Evolutionary conservation across 2,888 invertebrate species (phyloP).

Genomic region (Chorisops tibialis): DNA sequence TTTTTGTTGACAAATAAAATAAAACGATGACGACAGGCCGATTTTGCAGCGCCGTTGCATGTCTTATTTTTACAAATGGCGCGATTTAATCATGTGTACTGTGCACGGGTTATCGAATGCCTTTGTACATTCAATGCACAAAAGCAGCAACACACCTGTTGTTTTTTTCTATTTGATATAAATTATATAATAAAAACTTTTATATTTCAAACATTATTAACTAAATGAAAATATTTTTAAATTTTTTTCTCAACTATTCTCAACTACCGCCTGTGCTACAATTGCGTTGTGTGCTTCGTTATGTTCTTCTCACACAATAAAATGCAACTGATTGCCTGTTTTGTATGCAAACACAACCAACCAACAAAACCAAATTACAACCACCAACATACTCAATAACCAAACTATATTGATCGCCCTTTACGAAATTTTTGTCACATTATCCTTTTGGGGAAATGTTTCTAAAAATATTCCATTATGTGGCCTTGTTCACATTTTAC

Average conservation of each 20-base stretch:
- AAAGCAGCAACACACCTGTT: slow-evolving; percentile 23
- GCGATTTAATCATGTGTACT: background rate
- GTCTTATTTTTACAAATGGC: slow-evolving; percentile 7
- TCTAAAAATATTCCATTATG: background rate
- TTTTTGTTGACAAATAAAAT: slow-evolving; percentile 4
- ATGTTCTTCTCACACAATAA: slow-evolving; percentile 21
- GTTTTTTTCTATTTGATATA: slow-evolving; percentile 8
- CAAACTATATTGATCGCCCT: slow-evolving; percentile 14
- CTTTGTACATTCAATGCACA: slow-evolving; percentile 11
- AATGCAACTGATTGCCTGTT: slow-evolving; percentile 24
- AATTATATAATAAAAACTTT: slow-evolving; percentile 12
- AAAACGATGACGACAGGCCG: slow-evolving; percentile 21
- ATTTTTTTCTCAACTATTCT: slow-evolving; percentile 23
- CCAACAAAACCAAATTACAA: slow-evolving; percentile 7
- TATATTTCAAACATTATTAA: slow-evolving; percentile 21
- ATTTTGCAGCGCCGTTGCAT: slow-evolving; percentile 23
- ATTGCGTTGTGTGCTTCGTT: slow-evolving; percentile 21
- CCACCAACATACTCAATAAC: background rate
- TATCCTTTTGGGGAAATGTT: slow-evolving; percentile 10
- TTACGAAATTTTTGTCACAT: background rate
- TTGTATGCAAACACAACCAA: slow-evolving; percentile 18
- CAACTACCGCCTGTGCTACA: slow-evolving; percentile 21
- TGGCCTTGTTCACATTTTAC: slow-evolving; percentile 3
- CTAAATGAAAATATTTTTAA: slow-evolving; percentile 29
- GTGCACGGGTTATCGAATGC: slow-evolving; percentile 1